Evolutionary conservation across 2,113 vertebrate genomes (phyloP).

Genomic region (Ploceus nigricollis): DNA sequence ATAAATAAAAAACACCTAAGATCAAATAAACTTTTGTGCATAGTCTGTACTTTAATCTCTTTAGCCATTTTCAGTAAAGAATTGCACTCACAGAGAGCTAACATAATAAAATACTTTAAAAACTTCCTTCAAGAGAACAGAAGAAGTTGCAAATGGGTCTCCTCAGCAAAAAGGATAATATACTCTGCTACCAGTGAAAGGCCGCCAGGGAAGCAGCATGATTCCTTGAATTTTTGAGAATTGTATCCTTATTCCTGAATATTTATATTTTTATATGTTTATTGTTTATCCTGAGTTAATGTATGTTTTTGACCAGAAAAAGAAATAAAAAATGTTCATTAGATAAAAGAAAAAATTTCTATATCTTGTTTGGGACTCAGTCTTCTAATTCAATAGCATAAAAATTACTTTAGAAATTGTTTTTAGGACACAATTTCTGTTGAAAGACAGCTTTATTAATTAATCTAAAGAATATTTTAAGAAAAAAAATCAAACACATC

Average conservation of each 20-base stretch:
- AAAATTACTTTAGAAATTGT: background rate
- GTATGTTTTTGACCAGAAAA: background rate
- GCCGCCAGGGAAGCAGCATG: background rate
- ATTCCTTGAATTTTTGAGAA: background rate
- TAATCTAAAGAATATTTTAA: background rate
- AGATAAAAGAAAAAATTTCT: background rate
- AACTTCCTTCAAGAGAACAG: background rate
- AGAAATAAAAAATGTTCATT: background rate
- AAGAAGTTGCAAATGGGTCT: background rate
- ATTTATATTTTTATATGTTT: background rate
- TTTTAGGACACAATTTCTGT: background rate
- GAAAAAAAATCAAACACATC: background rate
- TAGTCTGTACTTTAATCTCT: background rate
- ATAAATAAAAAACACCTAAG: background rate
- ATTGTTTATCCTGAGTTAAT: background rate
- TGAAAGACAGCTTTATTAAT: background rate
- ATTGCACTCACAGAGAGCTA: background rate
- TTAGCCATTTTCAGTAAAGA: background rate
- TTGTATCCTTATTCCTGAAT: background rate
- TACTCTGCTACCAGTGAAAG: background rate
- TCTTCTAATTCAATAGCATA: background rate
- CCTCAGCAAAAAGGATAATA: background rate
- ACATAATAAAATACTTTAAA: background rate
- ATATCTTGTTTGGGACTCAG: background rate
- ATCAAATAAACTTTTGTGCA: background rate